A percentile compares a stretch with the other conserved stretches of the same genome.
Conservation (phyloP, 2,113 vertebrate genomes). For the Regulus satrapa region DNA sequence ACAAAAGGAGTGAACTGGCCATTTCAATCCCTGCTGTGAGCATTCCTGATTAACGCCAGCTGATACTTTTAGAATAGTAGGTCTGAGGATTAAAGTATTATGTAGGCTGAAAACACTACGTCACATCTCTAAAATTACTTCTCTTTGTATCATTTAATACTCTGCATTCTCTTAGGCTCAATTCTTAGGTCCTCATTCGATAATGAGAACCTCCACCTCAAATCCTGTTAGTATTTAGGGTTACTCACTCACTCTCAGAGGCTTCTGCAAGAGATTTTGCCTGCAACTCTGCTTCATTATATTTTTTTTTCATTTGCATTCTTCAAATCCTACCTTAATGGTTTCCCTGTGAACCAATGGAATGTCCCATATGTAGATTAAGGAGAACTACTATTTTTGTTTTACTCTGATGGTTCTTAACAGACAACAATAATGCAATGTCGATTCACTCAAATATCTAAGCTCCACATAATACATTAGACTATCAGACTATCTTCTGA, state of each 20-base stretch:
- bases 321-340: neutral
- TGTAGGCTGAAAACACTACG: neutral
- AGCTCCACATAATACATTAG: neutral
- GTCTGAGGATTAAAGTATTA: conserved; percentile 38
- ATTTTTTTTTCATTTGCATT: neutral
- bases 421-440: neutral
- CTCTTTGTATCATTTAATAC: neutral
- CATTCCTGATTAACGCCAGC: neutral
- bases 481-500: neutral
- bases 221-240: neutral
- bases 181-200: neutral
- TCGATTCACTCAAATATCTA: neutral
- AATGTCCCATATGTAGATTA: neutral
- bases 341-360: neutral
- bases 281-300: neutral
- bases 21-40: neutral
- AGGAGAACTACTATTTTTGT: neutral
- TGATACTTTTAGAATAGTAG: neutral
- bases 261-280: neutral
- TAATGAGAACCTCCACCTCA: neutral
- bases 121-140: conserved; percentile 13
- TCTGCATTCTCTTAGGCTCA: neutral
- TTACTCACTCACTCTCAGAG: neutral
- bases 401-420: neutral
- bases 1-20: neutral